Evolutionary conservation across 2,113 vertebrate genomes (phyloP).

Genomic region (Empidonax alnorum): DNA sequence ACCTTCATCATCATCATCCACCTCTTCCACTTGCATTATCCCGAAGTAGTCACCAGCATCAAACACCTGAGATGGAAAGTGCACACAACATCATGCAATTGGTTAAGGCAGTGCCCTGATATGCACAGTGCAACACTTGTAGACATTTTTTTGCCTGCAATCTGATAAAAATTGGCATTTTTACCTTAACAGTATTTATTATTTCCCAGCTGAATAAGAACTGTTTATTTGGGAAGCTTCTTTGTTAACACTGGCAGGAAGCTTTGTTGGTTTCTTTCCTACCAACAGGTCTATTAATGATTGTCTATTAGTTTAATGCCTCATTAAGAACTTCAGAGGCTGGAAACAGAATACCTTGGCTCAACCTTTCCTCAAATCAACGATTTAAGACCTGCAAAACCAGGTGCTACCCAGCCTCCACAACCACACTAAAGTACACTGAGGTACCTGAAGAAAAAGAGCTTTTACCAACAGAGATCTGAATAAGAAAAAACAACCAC

Average conservation of each 20-base stretch:
- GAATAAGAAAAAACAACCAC: not conserved
- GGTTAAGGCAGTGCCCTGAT: not conserved
- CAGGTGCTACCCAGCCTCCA: not conserved
- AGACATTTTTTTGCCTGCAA: not conserved
- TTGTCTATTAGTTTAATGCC: not conserved
- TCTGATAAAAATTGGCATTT: not conserved
- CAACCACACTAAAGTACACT: not conserved
- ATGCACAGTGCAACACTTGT: rapidly evolving
- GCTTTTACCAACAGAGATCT: not conserved
- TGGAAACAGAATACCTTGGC: not conserved
- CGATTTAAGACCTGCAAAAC: not conserved
- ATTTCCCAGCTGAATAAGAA: not conserved
- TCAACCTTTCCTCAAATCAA: not conserved
- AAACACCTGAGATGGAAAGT: conserved; percentile 80
- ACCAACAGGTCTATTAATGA: not conserved
- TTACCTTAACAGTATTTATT: not conserved
- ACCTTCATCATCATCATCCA: conserved; percentile 63
- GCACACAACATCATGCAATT: not conserved
- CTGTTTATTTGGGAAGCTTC: not conserved
- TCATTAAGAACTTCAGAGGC: not conserved
- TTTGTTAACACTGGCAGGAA: not conserved
- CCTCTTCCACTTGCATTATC: conserved; percentile 88
- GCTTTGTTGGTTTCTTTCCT: not conserved
- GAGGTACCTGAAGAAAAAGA: not conserved
- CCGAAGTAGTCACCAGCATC: conserved; percentile 95